Evolutionary conservation across 2,113 vertebrate genomes (phyloP), one percentile per base, ranked within the genome.

Genomic region (Platichthys stellatus): DNA sequence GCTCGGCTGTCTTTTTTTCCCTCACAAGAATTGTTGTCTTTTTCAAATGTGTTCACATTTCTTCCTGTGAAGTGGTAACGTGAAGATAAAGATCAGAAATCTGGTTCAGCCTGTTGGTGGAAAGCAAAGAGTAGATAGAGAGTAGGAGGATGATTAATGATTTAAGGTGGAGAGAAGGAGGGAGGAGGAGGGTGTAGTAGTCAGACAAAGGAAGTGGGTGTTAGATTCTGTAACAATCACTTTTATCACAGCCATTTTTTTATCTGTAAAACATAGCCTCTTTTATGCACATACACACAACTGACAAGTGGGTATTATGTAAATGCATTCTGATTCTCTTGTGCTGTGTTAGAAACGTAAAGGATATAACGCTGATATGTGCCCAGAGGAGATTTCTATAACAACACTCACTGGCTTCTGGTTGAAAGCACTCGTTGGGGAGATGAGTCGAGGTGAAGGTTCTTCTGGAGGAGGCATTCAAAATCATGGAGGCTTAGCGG

Each of bases 391-490:
- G 58, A 74, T 47, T 31, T 84, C 63, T 69, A 1, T 62, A 74
- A 77, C 69, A 82, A 68, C 71, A 71, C 74, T 82, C 65, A 82
- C 69, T 69, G 62, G 71, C 63, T 81, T 65, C 71, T 78, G 51
- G 72, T 84, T 73, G 43, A 74, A 90, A 81, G 57, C 71, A 43
- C 80, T 81, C 69, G 26, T 35, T 70, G 63, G 81, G 76, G 78
- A 86, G 71, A 64, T 57, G 35, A 81, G 72, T 49, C 49, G 73
- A 88, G 88, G 82, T 91, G 82, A 89, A 82, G 73, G 82, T 87
- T 84, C 68, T 76, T 78, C 84, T 81, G 86, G 80, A 79, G 85
- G 82, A 87, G 87, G 88, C 82, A 84, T 90, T 86, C 23, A 80
- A 85, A 90, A 90, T 84, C 74, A 84, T 81, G 54, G 49, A 82